phyloP scores from a whole-genome alignment of 2,888 invertebrate genomes.

The Eustalomyia histrio region DNA sequence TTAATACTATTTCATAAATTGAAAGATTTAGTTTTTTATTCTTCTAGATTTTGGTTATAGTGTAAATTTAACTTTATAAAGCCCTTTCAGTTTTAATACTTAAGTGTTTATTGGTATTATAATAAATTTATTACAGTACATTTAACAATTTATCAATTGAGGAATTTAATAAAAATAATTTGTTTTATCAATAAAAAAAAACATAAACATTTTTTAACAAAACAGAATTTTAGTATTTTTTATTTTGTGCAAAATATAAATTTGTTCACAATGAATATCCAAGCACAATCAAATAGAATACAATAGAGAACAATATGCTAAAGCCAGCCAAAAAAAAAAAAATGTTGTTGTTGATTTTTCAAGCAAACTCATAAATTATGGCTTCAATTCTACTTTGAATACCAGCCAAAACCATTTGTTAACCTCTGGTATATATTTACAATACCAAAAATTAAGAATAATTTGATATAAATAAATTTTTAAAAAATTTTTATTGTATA shows the following conservation, averaged over 20 bases:
- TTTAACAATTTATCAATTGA: too few species aligned
- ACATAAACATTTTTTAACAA: background rate
- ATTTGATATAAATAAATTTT: too few species aligned
- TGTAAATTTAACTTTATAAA: too few species aligned
- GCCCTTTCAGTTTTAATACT: too few species aligned
- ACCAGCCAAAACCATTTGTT: conserved; percentile 55
- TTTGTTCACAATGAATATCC: background rate
- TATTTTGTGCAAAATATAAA: background rate
- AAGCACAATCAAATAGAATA: background rate
- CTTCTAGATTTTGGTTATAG: too few species aligned
- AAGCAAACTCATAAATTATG: conserved; percentile 28
- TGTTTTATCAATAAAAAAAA: too few species aligned
- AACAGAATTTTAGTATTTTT: background rate
- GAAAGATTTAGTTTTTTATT: too few species aligned
- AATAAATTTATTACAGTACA: too few species aligned
- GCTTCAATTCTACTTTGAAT: conserved; percentile 38
- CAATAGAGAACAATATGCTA: background rate
- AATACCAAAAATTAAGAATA: background rate
- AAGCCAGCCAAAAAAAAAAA: background rate
- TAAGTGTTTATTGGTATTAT: too few species aligned
- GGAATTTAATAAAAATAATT: too few species aligned
- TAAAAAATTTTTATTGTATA: too few species aligned
- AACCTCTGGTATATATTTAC: conserved; percentile 29
- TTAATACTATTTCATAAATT: too few species aligned
- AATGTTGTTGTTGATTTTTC: conserved; percentile 2